These are phyloP conservation scores for Tuta absoluta DNA, from an alignment of 2,888 invertebrate species.

Conservation along the genomic window DNA sequence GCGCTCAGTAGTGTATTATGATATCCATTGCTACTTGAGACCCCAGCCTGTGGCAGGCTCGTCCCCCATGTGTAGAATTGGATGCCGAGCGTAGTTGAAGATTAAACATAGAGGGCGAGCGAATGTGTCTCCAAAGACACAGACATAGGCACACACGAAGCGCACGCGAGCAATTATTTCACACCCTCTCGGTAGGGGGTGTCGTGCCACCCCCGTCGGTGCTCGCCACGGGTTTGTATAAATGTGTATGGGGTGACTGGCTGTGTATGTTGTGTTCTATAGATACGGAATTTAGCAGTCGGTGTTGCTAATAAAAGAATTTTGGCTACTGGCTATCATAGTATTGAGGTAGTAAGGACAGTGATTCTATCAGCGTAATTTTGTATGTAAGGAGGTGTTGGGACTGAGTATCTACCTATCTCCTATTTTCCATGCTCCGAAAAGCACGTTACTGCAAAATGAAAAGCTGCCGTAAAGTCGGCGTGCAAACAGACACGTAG, in stretches of 20 bases:
- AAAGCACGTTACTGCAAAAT: too few relatives aligned
- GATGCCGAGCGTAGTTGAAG: not conserved
- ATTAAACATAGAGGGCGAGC: not conserved
- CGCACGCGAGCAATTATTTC: constrained; percentile 67
- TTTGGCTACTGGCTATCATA: not conserved
- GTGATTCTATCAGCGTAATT: too few relatives aligned
- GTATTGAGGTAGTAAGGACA: too few relatives aligned
- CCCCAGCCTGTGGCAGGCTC: not conserved
- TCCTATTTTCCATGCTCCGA: too few relatives aligned
- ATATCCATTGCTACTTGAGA: too few relatives aligned
- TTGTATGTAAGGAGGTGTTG: too few relatives aligned
- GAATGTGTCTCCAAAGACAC: constrained; percentile 24
- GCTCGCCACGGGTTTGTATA: constrained; percentile 33
- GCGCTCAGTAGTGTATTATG: not conserved
- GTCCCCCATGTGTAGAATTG: not conserved
- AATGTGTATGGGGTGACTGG: constrained; percentile 8
- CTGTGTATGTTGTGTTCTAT: not conserved
- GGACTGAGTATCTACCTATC: too few relatives aligned
- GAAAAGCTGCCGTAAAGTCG: too few relatives aligned
- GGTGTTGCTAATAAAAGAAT: not conserved
- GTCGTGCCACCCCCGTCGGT: constrained; percentile 45
- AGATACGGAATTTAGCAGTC: not conserved
- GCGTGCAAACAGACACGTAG: too few relatives aligned
- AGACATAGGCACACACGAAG: constrained; percentile 34
- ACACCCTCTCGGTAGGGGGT: constrained; percentile 54